These are phyloP conservation scores for Trichonephila inaurata DNA, from an alignment of 1,140 invertebrate species.

Conservation along the genomic window DNA sequence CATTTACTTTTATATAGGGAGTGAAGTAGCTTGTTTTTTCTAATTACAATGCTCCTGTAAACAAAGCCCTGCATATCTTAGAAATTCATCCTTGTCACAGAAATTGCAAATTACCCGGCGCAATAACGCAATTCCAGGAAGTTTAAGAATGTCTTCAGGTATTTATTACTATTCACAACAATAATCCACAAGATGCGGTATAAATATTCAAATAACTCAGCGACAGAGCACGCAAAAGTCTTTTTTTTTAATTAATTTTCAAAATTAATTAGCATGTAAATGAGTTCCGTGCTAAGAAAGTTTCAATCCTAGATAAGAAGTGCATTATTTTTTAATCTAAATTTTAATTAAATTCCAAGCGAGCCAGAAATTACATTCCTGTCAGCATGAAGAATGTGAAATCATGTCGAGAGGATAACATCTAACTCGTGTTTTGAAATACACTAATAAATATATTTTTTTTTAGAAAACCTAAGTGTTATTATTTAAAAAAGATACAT, in stretches of 20 bases:
- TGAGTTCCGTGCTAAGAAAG: background rate
- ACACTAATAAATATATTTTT: background rate
- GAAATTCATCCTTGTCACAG: background rate
- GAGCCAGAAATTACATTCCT: background rate
- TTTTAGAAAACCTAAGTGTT: too few species aligned
- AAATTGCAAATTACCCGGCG: background rate
- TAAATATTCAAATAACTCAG: constrained; percentile 33
- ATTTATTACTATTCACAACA: background rate
- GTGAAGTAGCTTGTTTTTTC: background rate
- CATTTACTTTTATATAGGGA: background rate
- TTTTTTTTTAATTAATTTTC: constrained; percentile 51
- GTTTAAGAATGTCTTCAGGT: background rate
- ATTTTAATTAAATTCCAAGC: constrained; percentile 53
- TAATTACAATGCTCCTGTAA: background rate
- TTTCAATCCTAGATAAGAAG: background rate
- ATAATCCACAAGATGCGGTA: constrained; percentile 1
- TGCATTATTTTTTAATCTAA: constrained; percentile 20
- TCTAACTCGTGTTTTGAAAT: background rate
- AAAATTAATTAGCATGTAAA: constrained; percentile 55
- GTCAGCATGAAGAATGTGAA: background rate
- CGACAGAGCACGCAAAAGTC: background rate
- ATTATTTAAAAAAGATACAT: too few species aligned
- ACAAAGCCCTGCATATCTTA: background rate
- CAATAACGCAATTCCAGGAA: background rate
- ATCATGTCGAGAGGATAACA: background rate